Conservation (phyloP, 1,140 invertebrate species). For the Neodiprion pinetum region DNA sequence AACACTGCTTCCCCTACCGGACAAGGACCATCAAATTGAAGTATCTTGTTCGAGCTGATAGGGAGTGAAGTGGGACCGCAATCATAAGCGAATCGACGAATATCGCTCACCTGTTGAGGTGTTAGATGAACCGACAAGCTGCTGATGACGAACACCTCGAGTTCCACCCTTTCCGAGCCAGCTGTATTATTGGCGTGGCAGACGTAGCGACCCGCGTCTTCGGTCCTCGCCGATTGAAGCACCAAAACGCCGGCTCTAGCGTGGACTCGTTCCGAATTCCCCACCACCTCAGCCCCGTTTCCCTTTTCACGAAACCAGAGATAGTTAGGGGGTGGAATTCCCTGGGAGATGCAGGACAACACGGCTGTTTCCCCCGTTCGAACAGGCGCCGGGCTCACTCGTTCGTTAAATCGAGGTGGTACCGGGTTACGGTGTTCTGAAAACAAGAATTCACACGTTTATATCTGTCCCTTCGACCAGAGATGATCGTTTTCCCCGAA, state of each 20-base stretch:
- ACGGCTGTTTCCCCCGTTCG: conserved; percentile 62
- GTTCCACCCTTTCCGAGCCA: conserved; percentile 82
- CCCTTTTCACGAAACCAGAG: conserved; percentile 60
- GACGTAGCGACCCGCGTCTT: conserved; percentile 83
- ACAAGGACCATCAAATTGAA: too few species aligned
- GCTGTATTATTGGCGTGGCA: conserved; percentile 89
- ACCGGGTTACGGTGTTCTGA: conserved; percentile 60
- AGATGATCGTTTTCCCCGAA: too few species aligned
- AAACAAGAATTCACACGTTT: conserved; percentile 17
- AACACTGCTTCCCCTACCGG: too few species aligned
- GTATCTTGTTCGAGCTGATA: too few species aligned
- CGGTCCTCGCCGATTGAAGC: conserved; percentile 69
- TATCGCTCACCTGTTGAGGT: conserved; percentile 62
- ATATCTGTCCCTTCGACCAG: too few species aligned
- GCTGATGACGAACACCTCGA: conserved; percentile 74
- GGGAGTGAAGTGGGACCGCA: too few species aligned
- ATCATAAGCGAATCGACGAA: too few species aligned
- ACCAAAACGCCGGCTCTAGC: conserved; percentile 70
- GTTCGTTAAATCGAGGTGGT: conserved; percentile 60
- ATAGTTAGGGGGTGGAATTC: conserved; percentile 63
- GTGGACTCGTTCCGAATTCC: conserved; percentile 57
- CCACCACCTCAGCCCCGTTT: conserved; percentile 51
- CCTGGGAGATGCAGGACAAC: conserved; percentile 63
- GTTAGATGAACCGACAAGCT: conserved; percentile 56
- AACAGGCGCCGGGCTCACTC: conserved; percentile 58